These are phyloP conservation scores for Thalassoma bifasciatum DNA, from an alignment of 2,113 vertebrate genomes.

Conservation along the genomic window DNA sequence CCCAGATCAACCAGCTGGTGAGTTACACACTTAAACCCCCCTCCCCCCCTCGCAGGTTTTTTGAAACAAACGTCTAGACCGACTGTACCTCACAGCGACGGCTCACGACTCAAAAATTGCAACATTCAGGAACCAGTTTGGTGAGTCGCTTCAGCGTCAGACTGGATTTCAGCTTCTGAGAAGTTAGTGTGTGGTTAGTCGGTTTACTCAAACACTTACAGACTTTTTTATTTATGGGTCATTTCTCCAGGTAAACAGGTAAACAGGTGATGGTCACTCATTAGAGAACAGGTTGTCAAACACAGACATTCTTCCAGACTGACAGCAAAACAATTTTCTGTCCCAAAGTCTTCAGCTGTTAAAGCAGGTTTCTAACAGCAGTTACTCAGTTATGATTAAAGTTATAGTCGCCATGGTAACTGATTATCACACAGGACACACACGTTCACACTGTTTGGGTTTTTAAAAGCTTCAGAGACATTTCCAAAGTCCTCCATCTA, in stretches of 20 bases:
- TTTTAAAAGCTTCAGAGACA: too few relatives aligned
- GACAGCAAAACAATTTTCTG: too few relatives aligned
- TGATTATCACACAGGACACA: too few relatives aligned
- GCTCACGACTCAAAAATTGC: slow-evolving; percentile 33
- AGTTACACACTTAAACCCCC: slow-evolving; percentile 66
- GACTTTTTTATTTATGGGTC: neutral
- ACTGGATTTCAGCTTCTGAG: slow-evolving; percentile 48
- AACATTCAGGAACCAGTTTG: slow-evolving; percentile 63
- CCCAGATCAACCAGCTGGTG: slow-evolving; percentile 99
- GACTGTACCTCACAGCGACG: accelerated
- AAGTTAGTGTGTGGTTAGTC: slow-evolving; percentile 21
- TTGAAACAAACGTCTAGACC: slow-evolving; percentile 11
- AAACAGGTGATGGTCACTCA: too few relatives aligned
- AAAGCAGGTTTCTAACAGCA: too few relatives aligned
- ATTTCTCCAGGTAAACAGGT: neutral
- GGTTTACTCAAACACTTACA: slow-evolving; percentile 1
- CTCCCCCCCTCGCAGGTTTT: neutral
- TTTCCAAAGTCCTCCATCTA: too few relatives aligned
- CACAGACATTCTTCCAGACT: too few relatives aligned
- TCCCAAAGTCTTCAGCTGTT: too few relatives aligned
- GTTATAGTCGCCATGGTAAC: too few relatives aligned
- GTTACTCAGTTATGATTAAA: too few relatives aligned
- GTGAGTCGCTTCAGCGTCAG: slow-evolving; percentile 37
- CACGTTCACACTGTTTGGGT: too few relatives aligned
- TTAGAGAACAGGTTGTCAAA: neutral